Evolutionary conservation across 2,888 invertebrate species (phyloP).

Genomic region (Orthosia gracilis): DNA sequence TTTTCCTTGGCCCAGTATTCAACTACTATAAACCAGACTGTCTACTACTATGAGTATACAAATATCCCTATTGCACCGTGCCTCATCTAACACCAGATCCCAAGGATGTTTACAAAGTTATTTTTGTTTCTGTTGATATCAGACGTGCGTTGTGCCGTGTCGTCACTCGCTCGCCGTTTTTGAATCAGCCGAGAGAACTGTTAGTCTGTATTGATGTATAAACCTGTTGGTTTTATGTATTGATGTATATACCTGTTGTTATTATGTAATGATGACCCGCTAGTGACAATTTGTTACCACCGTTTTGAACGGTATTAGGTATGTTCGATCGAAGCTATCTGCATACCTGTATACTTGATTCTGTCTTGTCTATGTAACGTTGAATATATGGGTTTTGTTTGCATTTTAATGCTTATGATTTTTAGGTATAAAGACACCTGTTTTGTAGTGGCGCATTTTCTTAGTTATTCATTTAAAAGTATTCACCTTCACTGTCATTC

Average conservation of each 20-base stretch:
- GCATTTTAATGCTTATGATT: not conserved
- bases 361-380: not conserved
- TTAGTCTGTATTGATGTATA: constrained; percentile 51
- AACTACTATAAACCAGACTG: not conserved
- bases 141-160: constrained; percentile 43
- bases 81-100: constrained; percentile 77
- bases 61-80: constrained; percentile 53
- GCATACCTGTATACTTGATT: constrained; percentile 11
- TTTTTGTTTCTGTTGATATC: constrained; percentile 75
- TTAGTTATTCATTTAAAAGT: constrained; percentile 28
- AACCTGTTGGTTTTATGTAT: too few species aligned
- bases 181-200: constrained; percentile 63
- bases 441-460: constrained; percentile 18
- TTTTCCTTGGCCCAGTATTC: too few species aligned
- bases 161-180: constrained; percentile 57
- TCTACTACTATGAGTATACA: not conserved
- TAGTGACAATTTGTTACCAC: constrained; percentile 30
- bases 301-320: constrained; percentile 45
- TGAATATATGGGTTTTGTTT: not conserved
- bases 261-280: constrained; percentile 58
- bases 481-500: constrained; percentile 22
- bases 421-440: constrained; percentile 7
- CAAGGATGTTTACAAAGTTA: constrained; percentile 83
- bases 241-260: constrained; percentile 55
- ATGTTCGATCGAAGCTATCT: constrained; percentile 19